These are phyloP conservation scores for Paelopatides confundens DNA, from an alignment of 53 echinoderm and acorn worm genomes.

Conservation along the genomic window DNA sequence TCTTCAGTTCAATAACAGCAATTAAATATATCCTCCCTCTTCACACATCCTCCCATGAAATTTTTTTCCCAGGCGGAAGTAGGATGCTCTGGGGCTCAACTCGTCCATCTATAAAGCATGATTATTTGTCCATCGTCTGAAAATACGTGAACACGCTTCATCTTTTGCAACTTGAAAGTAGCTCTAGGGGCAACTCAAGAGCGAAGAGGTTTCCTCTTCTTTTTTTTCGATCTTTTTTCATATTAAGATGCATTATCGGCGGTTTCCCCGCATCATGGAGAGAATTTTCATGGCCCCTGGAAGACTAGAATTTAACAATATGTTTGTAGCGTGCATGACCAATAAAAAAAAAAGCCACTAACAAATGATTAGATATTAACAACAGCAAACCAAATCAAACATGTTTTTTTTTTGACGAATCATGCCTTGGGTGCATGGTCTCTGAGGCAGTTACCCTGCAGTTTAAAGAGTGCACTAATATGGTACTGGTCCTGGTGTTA, in stretches of 20 bases:
- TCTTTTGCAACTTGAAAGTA: constrained; percentile 5
- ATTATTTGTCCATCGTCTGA: neutral
- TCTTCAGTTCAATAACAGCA: neutral
- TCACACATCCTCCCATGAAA: neutral
- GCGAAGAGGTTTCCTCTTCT: constrained; percentile 2
- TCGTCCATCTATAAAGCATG: neutral
- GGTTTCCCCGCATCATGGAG: neutral
- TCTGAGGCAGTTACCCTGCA: no score
- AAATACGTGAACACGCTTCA: constrained; percentile 14
- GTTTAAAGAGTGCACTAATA: no score
- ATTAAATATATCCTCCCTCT: neutral
- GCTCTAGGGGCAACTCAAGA: constrained; percentile 21
- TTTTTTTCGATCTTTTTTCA: neutral
- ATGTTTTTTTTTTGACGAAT: no score
- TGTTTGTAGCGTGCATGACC: neutral
- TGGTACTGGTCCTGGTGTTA: no score
- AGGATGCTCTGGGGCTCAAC: neutral
- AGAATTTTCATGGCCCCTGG: constrained; percentile 32
- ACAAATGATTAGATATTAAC: neutral
- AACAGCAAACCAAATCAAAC: neutral
- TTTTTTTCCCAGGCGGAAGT: neutral
- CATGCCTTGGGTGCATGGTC: no score
- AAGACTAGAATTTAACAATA: neutral
- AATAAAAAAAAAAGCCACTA: neutral
- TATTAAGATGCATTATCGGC: neutral